Evolutionary conservation across 2,797 vertebrate genomes (phyloP).

Genomic region (Ceyx erithaca): DNA sequence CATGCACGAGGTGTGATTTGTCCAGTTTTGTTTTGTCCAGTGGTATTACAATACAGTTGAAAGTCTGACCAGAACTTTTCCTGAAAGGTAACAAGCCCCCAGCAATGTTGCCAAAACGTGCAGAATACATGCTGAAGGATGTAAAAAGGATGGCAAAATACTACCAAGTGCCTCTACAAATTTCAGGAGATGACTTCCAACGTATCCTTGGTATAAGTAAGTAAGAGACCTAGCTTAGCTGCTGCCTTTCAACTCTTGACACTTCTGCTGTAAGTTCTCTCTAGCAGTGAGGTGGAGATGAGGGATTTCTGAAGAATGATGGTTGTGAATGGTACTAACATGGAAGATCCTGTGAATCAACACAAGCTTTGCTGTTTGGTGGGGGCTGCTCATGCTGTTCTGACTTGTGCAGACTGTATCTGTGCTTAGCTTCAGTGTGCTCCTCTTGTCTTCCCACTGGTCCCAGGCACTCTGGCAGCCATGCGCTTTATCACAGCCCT

Average conservation of each 20-base stretch:
- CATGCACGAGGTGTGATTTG: neutral
- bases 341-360: neutral
- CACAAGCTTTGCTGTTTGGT: neutral
- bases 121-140: conserved; percentile 81
- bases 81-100: conserved; percentile 88
- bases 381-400: neutral
- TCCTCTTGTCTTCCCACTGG: neutral
- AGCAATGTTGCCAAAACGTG: conserved; percentile 84
- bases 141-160: conserved; percentile 77
- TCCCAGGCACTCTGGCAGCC: conserved; percentile 82
- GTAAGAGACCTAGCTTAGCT: neutral
- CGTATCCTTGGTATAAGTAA: conserved; percentile 84
- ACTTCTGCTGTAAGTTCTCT: neutral
- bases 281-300: neutral
- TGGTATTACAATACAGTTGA: neutral
- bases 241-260: neutral
- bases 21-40: neutral
- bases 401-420: neutral
- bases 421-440: neutral
- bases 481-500: conserved; percentile 91
- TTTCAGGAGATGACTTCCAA: conserved; percentile 46
- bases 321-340: neutral
- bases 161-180: conserved; percentile 80
- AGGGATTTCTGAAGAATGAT: neutral
- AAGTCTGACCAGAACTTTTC: neutral